A percentile compares a stretch with the other conserved stretches of the same genome.
Evolutionary conservation across 2,113 vertebrate genomes (phyloP).

Genomic region (Pomatorhinus ruficollis): DNA sequence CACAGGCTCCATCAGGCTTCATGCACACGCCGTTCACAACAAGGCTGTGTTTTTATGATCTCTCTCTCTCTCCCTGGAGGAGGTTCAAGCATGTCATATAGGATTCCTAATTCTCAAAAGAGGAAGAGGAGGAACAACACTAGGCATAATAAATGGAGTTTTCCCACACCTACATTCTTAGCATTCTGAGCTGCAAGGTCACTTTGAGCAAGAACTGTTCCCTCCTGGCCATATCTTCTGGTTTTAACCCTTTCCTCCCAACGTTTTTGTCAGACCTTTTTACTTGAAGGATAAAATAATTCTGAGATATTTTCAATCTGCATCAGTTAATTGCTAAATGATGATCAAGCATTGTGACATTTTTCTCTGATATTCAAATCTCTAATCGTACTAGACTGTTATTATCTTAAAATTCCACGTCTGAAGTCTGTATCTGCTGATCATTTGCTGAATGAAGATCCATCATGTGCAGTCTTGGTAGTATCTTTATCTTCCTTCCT

Average conservation of each 20-base stretch:
- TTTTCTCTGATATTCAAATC: not conserved
- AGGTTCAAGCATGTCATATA: not conserved
- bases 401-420: not conserved
- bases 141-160: not conserved
- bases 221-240: not conserved
- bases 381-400: not conserved
- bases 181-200: not conserved
- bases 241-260: not conserved
- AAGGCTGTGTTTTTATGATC: not conserved
- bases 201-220: not conserved
- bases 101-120: not conserved
- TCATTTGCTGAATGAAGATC: not conserved
- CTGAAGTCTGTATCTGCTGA: not conserved
- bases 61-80: not conserved
- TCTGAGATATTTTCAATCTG: not conserved
- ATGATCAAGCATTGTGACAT: not conserved
- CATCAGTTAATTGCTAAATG: not conserved
- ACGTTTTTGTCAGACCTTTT: not conserved
- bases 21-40: accelerated
- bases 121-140: not conserved
- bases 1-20: not conserved
- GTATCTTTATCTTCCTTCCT: not conserved
- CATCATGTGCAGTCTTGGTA: not conserved
- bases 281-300: not conserved
- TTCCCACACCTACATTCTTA: not conserved